Base-by-base conservation (phyloP, 2,113 vertebrate species). In the Saccopteryx leptura region DNA sequence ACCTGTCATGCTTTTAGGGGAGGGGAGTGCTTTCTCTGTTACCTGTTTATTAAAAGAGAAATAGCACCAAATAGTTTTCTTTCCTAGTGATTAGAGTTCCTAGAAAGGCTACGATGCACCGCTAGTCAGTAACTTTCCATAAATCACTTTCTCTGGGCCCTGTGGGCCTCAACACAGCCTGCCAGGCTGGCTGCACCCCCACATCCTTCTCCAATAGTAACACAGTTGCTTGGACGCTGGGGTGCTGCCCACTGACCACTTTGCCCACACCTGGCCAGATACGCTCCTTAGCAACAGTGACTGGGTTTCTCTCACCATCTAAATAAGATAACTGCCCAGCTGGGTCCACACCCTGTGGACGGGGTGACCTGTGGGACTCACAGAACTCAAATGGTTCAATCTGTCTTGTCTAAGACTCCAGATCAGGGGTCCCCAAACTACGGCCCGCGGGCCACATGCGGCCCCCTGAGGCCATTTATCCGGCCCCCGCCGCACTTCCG, bases 11-110 rank as follows among this genome's bases (percentile, higher is more conserved):
- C 63, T 74, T 33, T 79, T 52, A 39, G 28, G 18, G 61, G 31
- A 52, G 2, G 60, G n/a, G 6, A 78, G 33, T 48, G 24, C 63
- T 86, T 79, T 65, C 74, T 66, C 63, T 9, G 2, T 83, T 79
- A 61, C 33, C 50, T 85, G n/a, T 87, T 94, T 76, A 80, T 91
- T 92, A 74, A 94, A 93, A 93, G 90, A 92, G 33, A 54, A 92
- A 68, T 8, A 66, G 52, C 78, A 88, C 76, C 72, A 86, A 94
- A 85, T 28, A 23, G 28, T 76, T 69, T 76, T 88, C 78, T 86
- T 46, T 87, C 68, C 86, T 88, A 81, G 90, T 6, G 21, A 94
- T 54, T 7, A 65, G 72, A 74, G 79, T 94, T 96, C 87, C 71
- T 71, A 50, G 79, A 91, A 96, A 90, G 52, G 39, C 52, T 24